phyloP scores from a whole-genome alignment of 1,140 invertebrate species.

The Papilio dardanus region DNA sequence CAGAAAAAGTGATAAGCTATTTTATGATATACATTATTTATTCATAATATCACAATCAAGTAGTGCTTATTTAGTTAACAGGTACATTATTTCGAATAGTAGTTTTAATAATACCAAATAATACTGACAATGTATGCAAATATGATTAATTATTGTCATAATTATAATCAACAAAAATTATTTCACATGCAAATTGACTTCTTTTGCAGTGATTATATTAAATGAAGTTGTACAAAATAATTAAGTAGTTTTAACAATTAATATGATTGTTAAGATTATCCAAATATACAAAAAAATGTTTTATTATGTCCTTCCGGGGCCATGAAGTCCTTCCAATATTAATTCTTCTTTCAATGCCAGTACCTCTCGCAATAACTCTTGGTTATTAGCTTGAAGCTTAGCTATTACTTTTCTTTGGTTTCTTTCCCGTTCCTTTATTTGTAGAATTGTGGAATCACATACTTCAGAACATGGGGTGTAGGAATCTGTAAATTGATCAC shows the following conservation, averaged over 20 bases:
- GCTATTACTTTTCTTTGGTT: conserved; percentile 62
- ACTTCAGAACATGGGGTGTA: conserved; percentile 59
- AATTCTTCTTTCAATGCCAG: conserved; percentile 70
- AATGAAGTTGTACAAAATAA: background rate
- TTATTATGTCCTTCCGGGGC: conserved; percentile 40
- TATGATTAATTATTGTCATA: background rate
- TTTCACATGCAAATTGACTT: background rate
- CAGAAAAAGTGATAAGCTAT: background rate
- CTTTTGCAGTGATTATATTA: background rate
- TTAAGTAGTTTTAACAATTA: background rate
- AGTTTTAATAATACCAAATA: background rate
- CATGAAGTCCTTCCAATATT: conserved; percentile 56
- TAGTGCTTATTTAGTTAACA: conserved; percentile 13
- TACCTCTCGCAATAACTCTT: conserved; percentile 66
- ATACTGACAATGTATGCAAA: background rate
- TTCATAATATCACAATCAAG: conserved; percentile 16
- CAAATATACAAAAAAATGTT: background rate
- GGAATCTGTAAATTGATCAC: conserved; percentile 43
- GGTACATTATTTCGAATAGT: conserved; percentile 7
- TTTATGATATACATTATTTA: background rate
- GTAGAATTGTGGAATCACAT: conserved; percentile 59
- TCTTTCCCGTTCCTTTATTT: conserved; percentile 62
- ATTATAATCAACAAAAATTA: background rate
- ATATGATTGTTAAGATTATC: background rate
- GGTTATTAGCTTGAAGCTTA: conserved; percentile 66